Base-by-base conservation (phyloP, 2,888 invertebrate genomes). In the Lamellibrachia columna region DNA sequence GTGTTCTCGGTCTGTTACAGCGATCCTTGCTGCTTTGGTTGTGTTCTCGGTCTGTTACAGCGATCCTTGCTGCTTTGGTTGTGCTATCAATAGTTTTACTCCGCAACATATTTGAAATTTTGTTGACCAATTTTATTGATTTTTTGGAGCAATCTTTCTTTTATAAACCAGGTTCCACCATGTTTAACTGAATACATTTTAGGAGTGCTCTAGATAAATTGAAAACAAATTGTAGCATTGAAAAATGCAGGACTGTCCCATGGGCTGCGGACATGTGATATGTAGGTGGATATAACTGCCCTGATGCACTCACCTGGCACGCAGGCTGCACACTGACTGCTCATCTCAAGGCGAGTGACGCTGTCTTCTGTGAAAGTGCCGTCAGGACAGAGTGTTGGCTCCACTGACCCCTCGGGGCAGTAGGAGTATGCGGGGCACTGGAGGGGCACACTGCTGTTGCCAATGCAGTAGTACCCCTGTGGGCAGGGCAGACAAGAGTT, bases 391-490 rank as follows among this genome's bases (percentile, higher is more conserved):
- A 95, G 94, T 8, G 94, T 93, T 1, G 96, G 96, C 8, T 94
- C 93, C 0, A 94, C 94, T 0, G 95, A 95, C 9, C 95, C 95
- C 15, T 94, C 94, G 1, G 95, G 95, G 93, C 96, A 96, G 94
- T 95, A 96, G n/a, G 94, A 94, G 93, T 95, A 95, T 0, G 95
- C 94, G 9, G 96, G 95, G 93, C 96, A 96, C 7, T 94, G 93
- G 22, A 94, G 93, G 8, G 96, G 96, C 3, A 93, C 60, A 53
- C 94, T 95, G 53, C 95, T 95, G 94, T 96, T 96, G 58, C 94
- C 93, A 58, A 92, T 91, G 93, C 96, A 96, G 94, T 95, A 96
- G 90, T 93, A 93, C 3, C 96, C 96, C 6, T 94, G 94, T 53
- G 95, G 94, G 94, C 96, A 96, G 0, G 95, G 96, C 91, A 95